Evolutionary conservation across 2,113 vertebrate species (phyloP).

Genomic region (Manacus vitellinus): DNA sequence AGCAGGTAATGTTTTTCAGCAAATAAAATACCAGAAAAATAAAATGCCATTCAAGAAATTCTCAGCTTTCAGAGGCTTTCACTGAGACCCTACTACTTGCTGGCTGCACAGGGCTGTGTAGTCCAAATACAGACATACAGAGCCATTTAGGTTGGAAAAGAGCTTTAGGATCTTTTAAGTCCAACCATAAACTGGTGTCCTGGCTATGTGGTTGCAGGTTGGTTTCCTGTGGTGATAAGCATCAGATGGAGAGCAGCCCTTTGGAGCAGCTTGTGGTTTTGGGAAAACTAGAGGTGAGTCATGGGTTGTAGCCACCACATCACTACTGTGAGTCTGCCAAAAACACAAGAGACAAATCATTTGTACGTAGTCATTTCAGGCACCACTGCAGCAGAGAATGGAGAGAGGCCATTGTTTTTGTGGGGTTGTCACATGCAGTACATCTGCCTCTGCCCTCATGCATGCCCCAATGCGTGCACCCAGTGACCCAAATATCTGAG

Average conservation of each 20-base stretch:
- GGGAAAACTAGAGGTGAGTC: background rate
- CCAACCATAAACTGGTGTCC: background rate
- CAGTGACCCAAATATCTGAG: background rate
- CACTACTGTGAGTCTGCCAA: background rate
- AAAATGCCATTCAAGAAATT: background rate
- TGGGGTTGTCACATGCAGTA: background rate
- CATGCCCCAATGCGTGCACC: background rate
- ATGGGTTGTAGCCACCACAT: background rate
- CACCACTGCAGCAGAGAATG: background rate
- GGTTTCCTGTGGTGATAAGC: background rate
- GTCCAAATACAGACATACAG: background rate
- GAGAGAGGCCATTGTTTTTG: background rate
- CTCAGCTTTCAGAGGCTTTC: background rate
- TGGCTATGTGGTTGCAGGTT: rapidly evolving
- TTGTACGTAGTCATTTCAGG: background rate
- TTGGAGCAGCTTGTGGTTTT: background rate
- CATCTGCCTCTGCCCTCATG: background rate
- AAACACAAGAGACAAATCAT: background rate
- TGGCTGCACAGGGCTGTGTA: background rate
- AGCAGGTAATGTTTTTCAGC: background rate
- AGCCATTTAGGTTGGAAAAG: background rate
- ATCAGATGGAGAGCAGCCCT: background rate
- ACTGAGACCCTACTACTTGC: background rate
- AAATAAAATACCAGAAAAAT: background rate
- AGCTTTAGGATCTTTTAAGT: background rate